Conservation (phyloP, 2,113 vertebrate genomes). For the Neogobius melanostomus region DNA sequence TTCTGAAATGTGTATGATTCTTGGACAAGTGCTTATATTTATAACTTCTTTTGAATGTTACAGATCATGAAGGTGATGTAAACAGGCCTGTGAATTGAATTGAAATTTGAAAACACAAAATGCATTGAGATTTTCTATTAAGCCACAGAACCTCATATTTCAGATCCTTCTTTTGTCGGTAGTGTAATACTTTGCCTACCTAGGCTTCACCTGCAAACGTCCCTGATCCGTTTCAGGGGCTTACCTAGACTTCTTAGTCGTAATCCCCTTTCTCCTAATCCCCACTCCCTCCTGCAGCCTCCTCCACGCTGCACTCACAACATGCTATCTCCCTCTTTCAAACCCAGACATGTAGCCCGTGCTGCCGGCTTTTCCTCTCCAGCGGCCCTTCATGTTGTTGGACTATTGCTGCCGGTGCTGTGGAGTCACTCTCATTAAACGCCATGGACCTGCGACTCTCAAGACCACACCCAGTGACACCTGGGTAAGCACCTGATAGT, state of each 20-base stretch:
- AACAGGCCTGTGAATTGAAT: too few relatives aligned
- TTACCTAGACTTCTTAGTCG: constrained; percentile 60
- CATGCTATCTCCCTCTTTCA: constrained; percentile 24
- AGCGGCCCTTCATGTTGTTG: constrained; percentile 77
- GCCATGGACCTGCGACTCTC: constrained; percentile 79
- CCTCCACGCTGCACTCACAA: constrained; percentile 20
- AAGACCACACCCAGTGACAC: constrained; percentile 81
- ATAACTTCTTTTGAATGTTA: too few relatives aligned
- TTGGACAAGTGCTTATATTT: too few relatives aligned
- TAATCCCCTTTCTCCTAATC: constrained; percentile 81
- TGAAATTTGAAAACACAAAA: too few relatives aligned
- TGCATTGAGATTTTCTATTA: neutral
- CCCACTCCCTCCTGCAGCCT: constrained; percentile 33
- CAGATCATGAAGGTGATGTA: too few relatives aligned
- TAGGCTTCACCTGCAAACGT: constrained; percentile 22
- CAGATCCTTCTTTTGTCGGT: too few relatives aligned
- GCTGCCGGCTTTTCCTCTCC: constrained; percentile 39
- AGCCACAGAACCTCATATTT: neutral
- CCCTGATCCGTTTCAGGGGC: constrained; percentile 53
- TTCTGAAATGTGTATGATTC: too few relatives aligned
- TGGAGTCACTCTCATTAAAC: constrained; percentile 73
- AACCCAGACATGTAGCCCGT: constrained; percentile 31
- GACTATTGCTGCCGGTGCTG: constrained; percentile 78
- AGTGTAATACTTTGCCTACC: constrained; percentile 1
- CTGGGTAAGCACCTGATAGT: constrained; percentile 76